Evolutionary conservation across 2,797 vertebrate genomes (phyloP), one percentile per base, ranked within the genome.

Genomic region (Pelochelys cantorii): DNA sequence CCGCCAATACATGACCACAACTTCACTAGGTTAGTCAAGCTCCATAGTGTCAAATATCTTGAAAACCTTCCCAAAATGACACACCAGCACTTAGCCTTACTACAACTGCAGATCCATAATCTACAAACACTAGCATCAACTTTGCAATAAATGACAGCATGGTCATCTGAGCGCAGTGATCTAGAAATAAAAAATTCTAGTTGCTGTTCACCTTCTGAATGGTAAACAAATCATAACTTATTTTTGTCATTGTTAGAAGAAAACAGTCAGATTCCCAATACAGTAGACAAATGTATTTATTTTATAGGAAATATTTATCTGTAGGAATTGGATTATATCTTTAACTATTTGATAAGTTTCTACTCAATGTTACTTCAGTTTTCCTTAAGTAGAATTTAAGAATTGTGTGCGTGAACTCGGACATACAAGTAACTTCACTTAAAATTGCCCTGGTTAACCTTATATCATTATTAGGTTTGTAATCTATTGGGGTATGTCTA

Each of bases 41-140:
- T 89, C 91, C 71, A 37, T 84, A 15, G 83, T 90, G 87, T 90
- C 83, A 75, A 57, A 3, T 77, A 89, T 53, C 88, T 86, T 95
- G 95, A 94, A 91, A 94, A 85, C 55, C 48, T 92, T 95, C 95
- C 94, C 93, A 68, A 92, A 57, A 42, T 96, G 94, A 93, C 87
- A 94, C 57, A 54, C 55, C 31, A 68, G 42, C 3, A 34, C 48
- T 95, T 91, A 84, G 14, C 60, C 90, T 86, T 56, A 60, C 48
- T 92, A 79, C 86, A 95, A 74, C 1, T 88, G 88, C 52, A 93
- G 74, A 91, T 62, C 4, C 0, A 88, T 9, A 62, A 80, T 75
- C 88, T 79, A 57, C 59, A 90, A 25, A 48, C 79, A 85, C 59
- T 92, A 34, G 60, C 0, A 34, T 23, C 31, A 4, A 0, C 0